These are phyloP conservation scores for Entomobrya multifasciata DNA, from an alignment of 2,888 invertebrate genomes.

Conservation along the genomic window DNA sequence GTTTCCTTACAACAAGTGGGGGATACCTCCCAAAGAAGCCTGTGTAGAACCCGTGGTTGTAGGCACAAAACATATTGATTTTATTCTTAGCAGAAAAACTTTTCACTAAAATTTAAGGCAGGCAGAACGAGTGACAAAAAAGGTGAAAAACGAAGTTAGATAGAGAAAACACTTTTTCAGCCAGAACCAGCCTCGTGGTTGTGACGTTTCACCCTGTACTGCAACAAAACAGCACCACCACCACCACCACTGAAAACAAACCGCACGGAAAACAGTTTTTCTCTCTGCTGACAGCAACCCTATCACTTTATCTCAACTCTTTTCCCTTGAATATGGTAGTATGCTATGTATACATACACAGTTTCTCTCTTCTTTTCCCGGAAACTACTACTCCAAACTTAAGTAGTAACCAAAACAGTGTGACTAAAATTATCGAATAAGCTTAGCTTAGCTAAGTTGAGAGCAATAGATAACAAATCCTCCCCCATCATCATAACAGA, in stretches of 20 bases:
- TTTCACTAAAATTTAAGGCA: neutral
- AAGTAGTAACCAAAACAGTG: too few relatives aligned
- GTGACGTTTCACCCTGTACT: conserved; percentile 7
- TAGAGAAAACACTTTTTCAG: neutral
- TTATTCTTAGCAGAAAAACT: neutral
- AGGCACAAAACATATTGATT: conserved; percentile 79
- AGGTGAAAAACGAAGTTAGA: neutral
- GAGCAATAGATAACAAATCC: conserved; percentile 57
- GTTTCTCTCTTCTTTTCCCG: too few relatives aligned
- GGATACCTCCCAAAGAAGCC: conserved; percentile 79
- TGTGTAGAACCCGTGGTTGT: conserved; percentile 78
- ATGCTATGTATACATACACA: too few relatives aligned
- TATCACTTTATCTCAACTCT: neutral
- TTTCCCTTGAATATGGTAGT: too few relatives aligned
- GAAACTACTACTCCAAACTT: neutral
- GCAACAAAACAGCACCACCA: neutral
- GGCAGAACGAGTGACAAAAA: neutral
- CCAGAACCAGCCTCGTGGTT: neutral
- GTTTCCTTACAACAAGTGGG: conserved; percentile 78
- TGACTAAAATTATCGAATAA: too few relatives aligned
- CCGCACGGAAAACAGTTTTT: neutral
- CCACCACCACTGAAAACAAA: neutral
- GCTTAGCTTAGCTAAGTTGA: too few relatives aligned
- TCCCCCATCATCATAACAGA: conserved; percentile 53
- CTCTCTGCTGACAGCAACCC: neutral